Conservation (phyloP, 2,113 vertebrate genomes). For the Platycercus adscitus region DNA sequence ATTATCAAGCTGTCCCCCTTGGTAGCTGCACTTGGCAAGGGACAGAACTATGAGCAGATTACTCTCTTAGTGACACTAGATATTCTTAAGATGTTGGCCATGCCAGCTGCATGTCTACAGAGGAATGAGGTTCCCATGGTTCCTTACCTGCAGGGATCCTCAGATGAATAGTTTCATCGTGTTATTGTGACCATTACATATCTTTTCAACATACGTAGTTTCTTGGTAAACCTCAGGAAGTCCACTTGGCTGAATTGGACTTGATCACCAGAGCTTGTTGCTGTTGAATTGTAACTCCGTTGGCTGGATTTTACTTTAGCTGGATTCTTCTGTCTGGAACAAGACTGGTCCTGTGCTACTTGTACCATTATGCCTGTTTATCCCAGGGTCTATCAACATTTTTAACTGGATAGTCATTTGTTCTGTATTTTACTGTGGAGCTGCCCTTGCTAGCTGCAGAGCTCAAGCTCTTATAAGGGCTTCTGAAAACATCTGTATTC, state of each 20-base stretch:
- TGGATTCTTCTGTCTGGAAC: neutral
- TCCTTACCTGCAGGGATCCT: neutral
- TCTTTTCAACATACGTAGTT: neutral
- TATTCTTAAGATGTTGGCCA: neutral
- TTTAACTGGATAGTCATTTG: neutral
- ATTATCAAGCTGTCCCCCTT: neutral
- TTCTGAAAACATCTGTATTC: neutral
- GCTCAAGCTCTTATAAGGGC: neutral
- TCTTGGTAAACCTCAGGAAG: neutral
- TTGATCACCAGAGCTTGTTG: neutral
- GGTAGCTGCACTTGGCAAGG: neutral
- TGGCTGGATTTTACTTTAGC: neutral
- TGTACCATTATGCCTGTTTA: neutral
- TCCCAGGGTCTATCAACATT: neutral
- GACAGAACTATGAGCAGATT: neutral
- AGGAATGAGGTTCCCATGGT: neutral
- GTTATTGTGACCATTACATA: neutral
- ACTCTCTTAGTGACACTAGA: neutral
- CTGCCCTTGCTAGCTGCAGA: neutral
- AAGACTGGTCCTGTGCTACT: neutral
- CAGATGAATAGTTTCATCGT: neutral
- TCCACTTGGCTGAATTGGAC: neutral
- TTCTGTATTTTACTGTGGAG: neutral
- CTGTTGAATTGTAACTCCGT: neutral
- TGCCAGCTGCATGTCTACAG: neutral